Evolutionary conservation across 2,888 invertebrate species (phyloP).

Genomic region (Nymphalis c-album): DNA sequence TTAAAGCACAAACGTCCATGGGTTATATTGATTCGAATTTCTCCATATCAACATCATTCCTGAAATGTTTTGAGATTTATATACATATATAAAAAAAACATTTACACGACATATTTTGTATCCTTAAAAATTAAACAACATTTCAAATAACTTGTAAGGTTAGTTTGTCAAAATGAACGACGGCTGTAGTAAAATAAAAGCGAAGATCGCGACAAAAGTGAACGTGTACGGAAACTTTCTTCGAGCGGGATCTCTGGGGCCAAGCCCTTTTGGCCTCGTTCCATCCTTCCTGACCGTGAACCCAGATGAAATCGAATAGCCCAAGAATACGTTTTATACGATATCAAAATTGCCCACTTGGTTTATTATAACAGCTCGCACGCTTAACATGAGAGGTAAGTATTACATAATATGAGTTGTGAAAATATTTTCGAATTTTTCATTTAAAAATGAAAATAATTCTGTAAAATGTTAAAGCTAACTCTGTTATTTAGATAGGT

Average conservation of each 20-base stretch:
- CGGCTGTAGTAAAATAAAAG: constrained; percentile 7
- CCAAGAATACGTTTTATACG: constrained; percentile 4
- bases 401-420: background rate
- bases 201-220: constrained; percentile 27
- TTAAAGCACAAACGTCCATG: background rate
- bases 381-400: background rate
- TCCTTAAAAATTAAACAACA: background rate
- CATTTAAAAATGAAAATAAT: constrained; percentile 5
- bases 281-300: constrained; percentile 36
- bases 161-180: constrained; percentile 12
- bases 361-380: background rate
- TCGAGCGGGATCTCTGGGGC: constrained; percentile 27
- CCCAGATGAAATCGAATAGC: constrained; percentile 28
- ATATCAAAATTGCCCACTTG: background rate
- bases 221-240: constrained; percentile 34
- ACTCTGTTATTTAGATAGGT: constrained; percentile 8
- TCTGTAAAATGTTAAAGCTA: constrained; percentile 15
- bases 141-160: background rate
- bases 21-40: too few species aligned
- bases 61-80: background rate
- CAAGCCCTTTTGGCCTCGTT: constrained; percentile 37
- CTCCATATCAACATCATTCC: background rate
- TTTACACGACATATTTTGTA: background rate
- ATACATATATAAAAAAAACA: background rate
- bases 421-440: background rate